These are phyloP conservation scores for Entelurus aequoreus DNA, from an alignment of 2,113 vertebrate genomes.

Conservation along the genomic window DNA sequence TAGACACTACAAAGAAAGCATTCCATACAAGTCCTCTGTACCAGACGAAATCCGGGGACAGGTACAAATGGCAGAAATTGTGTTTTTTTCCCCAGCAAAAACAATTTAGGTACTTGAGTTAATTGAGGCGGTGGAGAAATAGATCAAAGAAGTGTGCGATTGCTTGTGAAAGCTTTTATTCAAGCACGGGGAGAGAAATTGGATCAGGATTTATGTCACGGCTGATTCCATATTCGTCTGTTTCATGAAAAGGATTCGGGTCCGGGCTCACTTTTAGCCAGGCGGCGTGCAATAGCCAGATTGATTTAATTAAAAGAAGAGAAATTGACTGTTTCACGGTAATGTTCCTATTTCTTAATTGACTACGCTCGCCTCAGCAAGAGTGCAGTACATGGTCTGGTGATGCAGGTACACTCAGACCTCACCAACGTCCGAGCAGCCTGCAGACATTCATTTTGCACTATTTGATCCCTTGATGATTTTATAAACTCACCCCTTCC, in stretches of 20 bases:
- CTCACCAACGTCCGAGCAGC: slow-evolving; percentile 44
- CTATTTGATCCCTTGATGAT: no score
- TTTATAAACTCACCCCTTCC: no score
- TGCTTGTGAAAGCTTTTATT: slow-evolving; percentile 39
- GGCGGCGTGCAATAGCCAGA: slow-evolving; percentile 46
- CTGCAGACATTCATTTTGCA: no score
- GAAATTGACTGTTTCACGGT: slow-evolving; percentile 37
- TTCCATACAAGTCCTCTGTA: no score
- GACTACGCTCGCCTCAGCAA: slow-evolving; percentile 35
- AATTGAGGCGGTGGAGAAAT: slow-evolving; percentile 40
- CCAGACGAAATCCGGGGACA: neutral
- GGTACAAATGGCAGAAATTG: slow-evolving; percentile 23
- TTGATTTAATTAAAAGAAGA: slow-evolving; percentile 55
- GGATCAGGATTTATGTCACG: slow-evolving; percentile 55
- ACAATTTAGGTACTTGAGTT: slow-evolving; percentile 31
- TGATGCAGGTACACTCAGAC: slow-evolving; percentile 46
- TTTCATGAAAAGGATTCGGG: slow-evolving; percentile 42
- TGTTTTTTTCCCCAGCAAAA: slow-evolving; percentile 21
- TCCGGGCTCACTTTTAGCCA: slow-evolving; percentile 49
- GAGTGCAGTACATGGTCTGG: slow-evolving; percentile 23
- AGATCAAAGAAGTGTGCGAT: slow-evolving; percentile 39
- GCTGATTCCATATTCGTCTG: slow-evolving; percentile 51
- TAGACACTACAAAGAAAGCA: no score
- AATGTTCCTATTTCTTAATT: slow-evolving; percentile 49
- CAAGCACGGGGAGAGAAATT: slow-evolving; percentile 41